Evolutionary conservation across 2,797 vertebrate genomes (phyloP).

Genomic region (Morus bassanus): DNA sequence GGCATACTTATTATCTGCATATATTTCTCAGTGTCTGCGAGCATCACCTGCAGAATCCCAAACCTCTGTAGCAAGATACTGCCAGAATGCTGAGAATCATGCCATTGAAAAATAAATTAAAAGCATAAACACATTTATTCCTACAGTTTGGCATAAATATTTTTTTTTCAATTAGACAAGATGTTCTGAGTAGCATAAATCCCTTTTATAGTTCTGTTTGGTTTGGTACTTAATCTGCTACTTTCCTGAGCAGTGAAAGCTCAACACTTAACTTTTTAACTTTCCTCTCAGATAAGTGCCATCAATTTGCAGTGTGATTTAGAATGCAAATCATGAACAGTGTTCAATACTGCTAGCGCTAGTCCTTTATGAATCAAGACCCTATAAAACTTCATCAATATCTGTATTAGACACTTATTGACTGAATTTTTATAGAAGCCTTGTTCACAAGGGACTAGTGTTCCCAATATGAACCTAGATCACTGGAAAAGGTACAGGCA

Average conservation of each 20-base stretch:
- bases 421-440: slow-evolving; percentile 38
- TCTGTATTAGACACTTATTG: slow-evolving; percentile 63
- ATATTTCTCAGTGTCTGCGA: neutral
- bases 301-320: slow-evolving; percentile 66
- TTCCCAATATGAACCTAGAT: neutral
- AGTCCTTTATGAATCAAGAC: slow-evolving; percentile 61
- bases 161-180: slow-evolving; percentile 47
- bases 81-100: neutral
- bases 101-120: slow-evolving; percentile 32
- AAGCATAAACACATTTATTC: neutral
- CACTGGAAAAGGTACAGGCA: neutral
- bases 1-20: neutral
- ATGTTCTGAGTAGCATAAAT: slow-evolving; percentile 55
- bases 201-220: slow-evolving; percentile 40
- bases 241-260: slow-evolving; percentile 5
- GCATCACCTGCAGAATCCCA: neutral
- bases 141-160: neutral
- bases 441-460: slow-evolving; percentile 12
- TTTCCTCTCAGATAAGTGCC: slow-evolving; percentile 53
- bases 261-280: slow-evolving; percentile 62
- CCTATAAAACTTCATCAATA: slow-evolving; percentile 61
- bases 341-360: slow-evolving; percentile 15
- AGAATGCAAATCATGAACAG: slow-evolving; percentile 58
- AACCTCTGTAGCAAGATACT: neutral
- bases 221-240: slow-evolving; percentile 58